Conservation (phyloP, 2,113 vertebrate species). For the Phalacrocorax carbo region DNA sequence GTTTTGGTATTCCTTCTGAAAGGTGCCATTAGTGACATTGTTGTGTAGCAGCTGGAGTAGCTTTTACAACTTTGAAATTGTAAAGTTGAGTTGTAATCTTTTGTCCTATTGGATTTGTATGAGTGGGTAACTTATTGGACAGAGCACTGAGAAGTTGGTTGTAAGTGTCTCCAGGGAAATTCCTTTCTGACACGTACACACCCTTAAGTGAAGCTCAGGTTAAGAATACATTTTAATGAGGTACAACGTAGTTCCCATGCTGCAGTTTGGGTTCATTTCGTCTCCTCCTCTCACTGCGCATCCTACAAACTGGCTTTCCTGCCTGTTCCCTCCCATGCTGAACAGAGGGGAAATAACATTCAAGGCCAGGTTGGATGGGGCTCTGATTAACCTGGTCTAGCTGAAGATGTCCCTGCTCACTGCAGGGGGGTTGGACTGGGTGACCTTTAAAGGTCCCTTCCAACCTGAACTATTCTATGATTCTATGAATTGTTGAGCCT, state of each 20-base stretch:
- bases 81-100: background rate
- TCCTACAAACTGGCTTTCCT: background rate
- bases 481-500: no score
- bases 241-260: background rate
- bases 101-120: background rate
- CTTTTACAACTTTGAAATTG: background rate
- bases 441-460: no score
- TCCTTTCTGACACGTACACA: background rate
- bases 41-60: background rate
- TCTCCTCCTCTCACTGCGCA: background rate
- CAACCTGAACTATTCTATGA: no score
- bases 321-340: background rate
- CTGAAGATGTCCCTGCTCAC: background rate
- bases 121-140: background rate
- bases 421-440: background rate
- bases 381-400: no score
- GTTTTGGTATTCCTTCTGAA: background rate
- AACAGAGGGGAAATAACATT: background rate
- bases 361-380: background rate
- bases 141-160: background rate
- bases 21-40: accelerated
- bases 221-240: background rate
- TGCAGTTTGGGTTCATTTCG: background rate
- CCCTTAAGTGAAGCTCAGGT: background rate
- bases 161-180: background rate